Conservation (phyloP, 2,113 vertebrate species). For the Myodes glareolus region DNA sequence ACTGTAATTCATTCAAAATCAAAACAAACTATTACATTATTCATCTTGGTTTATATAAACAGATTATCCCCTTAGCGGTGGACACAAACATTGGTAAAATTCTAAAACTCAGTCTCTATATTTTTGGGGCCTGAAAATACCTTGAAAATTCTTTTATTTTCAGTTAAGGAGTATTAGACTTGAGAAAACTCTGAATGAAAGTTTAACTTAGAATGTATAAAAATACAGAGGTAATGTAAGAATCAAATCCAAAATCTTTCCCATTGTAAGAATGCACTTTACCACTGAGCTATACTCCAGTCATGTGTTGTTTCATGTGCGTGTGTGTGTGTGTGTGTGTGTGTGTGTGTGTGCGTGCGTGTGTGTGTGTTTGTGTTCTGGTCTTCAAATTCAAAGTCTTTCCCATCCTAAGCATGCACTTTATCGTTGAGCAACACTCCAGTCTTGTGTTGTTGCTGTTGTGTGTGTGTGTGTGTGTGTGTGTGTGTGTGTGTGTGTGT, state of each 20-base stretch:
- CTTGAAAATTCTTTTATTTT: neutral
- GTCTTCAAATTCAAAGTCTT: too few relatives aligned
- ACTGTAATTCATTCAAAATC: conserved; percentile 29
- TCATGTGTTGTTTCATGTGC: too few relatives aligned
- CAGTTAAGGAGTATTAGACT: conserved; percentile 1
- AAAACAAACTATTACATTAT: neutral
- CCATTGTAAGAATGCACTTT: neutral
- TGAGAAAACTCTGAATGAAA: conserved; percentile 36
- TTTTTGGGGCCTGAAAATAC: neutral
- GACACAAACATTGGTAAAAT: neutral
- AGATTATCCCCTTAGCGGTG: neutral
- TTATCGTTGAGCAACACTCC: too few relatives aligned
- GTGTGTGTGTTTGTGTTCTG: too few relatives aligned
- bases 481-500: too few relatives aligned
- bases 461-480: too few relatives aligned
- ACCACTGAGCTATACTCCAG: neutral
- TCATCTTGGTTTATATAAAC: conserved; percentile 37
- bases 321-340: too few relatives aligned
- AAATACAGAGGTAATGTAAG: neutral
- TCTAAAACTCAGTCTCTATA: neutral
- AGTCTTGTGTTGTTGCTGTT: too few relatives aligned
- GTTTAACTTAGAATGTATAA: neutral
- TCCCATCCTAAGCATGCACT: too few relatives aligned
- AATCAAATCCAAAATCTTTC: neutral
- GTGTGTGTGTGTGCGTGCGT: too few relatives aligned